Evolutionary conservation across 2,888 invertebrate genomes (phyloP).

Genomic region (Drosophila helvetica): DNA sequence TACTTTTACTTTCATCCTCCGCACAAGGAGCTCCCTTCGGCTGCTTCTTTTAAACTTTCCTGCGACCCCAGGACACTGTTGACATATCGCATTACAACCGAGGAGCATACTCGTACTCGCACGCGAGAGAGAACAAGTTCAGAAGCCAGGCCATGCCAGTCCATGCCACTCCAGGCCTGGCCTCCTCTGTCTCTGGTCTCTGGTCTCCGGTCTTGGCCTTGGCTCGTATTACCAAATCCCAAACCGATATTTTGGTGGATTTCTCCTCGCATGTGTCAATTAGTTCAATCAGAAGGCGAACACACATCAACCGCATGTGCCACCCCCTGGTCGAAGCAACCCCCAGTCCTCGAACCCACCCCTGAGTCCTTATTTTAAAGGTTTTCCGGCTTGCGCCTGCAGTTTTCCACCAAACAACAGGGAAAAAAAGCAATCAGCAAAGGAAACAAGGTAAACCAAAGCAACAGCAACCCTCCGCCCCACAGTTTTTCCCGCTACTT

Average conservation of each 20-base stretch:
- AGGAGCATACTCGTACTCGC: constrained; percentile 2
- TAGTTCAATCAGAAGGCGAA: constrained; percentile 70
- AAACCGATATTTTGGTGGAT: constrained; percentile 41
- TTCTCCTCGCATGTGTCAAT: constrained; percentile 70
- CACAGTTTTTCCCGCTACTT: not conserved
- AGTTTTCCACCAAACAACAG: constrained; percentile 23
- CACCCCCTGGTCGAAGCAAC: constrained; percentile 41
- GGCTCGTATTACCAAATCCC: constrained; percentile 54
- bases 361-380: constrained; percentile 42
- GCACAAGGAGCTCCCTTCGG: constrained; percentile 36
- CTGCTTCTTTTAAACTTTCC: constrained; percentile 64
- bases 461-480: constrained; percentile 8
- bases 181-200: not conserved
- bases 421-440: constrained; percentile 10
- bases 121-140: constrained; percentile 33
- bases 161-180: constrained; percentile 7
- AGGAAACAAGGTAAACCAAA: constrained; percentile 20
- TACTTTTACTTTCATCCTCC: constrained; percentile 71
- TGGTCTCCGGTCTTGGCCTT: constrained; percentile 15
- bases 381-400: constrained; percentile 26
- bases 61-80: constrained; percentile 66
- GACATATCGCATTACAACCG: constrained; percentile 80
- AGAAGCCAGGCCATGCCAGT: constrained; percentile 1
- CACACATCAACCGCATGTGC: constrained; percentile 65
- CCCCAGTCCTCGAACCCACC: constrained; percentile 25